Conservation (phyloP, 2,888 invertebrate species). For the Euproctis similis region DNA sequence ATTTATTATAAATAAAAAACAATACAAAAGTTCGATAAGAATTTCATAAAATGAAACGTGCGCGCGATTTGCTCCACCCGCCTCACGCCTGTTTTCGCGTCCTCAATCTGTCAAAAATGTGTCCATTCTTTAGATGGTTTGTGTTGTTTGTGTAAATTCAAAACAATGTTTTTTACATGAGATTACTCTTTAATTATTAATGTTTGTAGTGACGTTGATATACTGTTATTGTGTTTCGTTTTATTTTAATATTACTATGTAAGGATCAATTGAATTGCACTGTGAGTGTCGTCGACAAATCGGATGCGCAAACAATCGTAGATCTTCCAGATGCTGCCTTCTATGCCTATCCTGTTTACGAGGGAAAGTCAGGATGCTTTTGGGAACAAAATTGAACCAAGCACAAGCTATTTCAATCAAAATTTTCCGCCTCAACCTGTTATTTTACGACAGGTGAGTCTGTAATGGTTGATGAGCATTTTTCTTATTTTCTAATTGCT, state of each 20-base stretch:
- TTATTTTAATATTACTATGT: conserved; percentile 35
- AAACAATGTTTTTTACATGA: conserved; percentile 36
- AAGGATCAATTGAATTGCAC: conserved; percentile 27
- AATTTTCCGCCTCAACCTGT: conserved; percentile 40
- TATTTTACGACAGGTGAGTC: conserved; percentile 53
- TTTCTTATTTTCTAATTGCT: no score
- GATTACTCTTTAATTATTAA: conserved; percentile 28
- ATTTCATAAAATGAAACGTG: conserved; percentile 44
- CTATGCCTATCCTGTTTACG: conserved; percentile 67
- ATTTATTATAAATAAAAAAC: no score
- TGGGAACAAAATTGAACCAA: conserved; percentile 62
- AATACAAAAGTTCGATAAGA: conserved; percentile 12
- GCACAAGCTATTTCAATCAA: conserved; percentile 57
- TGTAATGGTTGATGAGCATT: conserved; percentile 20
- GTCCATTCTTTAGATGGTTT: conserved; percentile 42
- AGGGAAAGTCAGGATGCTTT: conserved; percentile 70
- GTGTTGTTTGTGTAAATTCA: conserved; percentile 44
- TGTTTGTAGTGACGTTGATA: conserved; percentile 27
- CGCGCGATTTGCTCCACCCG: no score
- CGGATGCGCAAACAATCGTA: conserved; percentile 31
- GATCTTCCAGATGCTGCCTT: conserved; percentile 67
- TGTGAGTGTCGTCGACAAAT: conserved; percentile 35
- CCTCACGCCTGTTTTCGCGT: conserved; percentile 41
- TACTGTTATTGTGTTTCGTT: conserved; percentile 23
- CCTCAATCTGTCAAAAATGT: conserved; percentile 62